Percentiles rank a stretch among this genome's conserved stretches.
Conservation (phyloP, 2,113 vertebrate species). For the Antidorcas marsupialis region DNA sequence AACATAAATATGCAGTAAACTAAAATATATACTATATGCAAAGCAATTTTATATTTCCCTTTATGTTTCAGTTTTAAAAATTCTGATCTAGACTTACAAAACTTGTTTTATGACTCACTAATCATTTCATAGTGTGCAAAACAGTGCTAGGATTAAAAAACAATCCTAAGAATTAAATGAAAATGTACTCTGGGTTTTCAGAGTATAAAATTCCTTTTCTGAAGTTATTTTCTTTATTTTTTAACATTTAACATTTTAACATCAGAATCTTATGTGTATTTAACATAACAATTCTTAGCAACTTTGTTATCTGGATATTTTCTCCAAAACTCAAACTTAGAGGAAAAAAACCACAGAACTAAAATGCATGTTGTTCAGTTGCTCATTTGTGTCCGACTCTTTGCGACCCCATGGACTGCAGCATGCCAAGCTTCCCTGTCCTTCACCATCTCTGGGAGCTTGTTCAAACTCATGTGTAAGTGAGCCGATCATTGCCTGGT, state of each 20-base stretch:
- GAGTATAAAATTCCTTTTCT: background rate
- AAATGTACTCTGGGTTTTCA: slow-evolving; percentile 6
- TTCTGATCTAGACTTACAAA: background rate
- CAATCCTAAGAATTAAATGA: background rate
- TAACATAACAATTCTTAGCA: background rate
- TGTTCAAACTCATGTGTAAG: background rate
- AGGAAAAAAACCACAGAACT: background rate
- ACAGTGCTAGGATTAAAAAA: background rate
- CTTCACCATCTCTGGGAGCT: background rate
- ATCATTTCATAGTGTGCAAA: background rate
- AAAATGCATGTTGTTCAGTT: background rate
- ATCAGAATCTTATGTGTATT: background rate
- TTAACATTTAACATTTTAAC: background rate
- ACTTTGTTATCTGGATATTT: background rate
- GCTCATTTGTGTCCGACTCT: background rate
- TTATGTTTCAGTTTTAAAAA: slow-evolving; percentile 10
- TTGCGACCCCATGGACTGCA: background rate
- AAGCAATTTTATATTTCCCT: background rate
- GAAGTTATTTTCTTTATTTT: background rate
- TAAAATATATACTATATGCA: background rate
- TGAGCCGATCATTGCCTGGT: background rate
- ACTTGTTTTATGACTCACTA: background rate
- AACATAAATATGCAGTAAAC: slow-evolving; percentile 6
- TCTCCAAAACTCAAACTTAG: slow-evolving; percentile 5
- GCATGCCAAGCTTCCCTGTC: background rate